These are phyloP conservation scores for Ctenopoma kingsleyae DNA, from an alignment of 2,797 vertebrate genomes.

Conservation along the genomic window DNA sequence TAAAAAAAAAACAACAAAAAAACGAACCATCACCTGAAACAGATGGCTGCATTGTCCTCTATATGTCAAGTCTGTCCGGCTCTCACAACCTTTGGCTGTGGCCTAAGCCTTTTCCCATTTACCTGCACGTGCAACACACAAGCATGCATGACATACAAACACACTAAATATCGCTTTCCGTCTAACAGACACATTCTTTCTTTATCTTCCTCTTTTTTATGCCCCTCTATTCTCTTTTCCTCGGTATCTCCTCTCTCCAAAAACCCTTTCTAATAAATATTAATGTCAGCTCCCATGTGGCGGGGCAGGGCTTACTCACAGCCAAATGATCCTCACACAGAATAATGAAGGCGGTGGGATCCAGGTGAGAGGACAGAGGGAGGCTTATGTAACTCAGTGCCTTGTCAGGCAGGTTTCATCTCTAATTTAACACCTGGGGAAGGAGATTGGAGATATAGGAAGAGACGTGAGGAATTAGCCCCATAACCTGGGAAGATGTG, in stretches of 20 bases:
- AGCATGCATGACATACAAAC: conserved; percentile 12
- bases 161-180: neutral
- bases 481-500: conserved; percentile 62
- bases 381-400: conserved; percentile 75
- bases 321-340: conserved; percentile 79
- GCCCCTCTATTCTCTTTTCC: conserved; percentile 33
- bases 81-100: conserved; percentile 54
- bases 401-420: conserved; percentile 78
- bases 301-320: conserved; percentile 73
- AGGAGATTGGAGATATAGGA: conserved; percentile 67
- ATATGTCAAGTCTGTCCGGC: conserved; percentile 57
- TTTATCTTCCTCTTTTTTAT: conserved; percentile 16
- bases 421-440: conserved; percentile 75
- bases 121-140: conserved; percentile 40
- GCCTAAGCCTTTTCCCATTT: conserved; percentile 32
- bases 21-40: conserved; percentile 49
- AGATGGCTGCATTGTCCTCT: conserved; percentile 71
- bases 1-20: conserved; percentile 11
- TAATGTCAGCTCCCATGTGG: conserved; percentile 69
- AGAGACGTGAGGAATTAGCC: conserved; percentile 74
- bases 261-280: conserved; percentile 75
- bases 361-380: conserved; percentile 76
- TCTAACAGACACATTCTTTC: neutral
- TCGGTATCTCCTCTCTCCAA: conserved; percentile 39
- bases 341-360: conserved; percentile 82